Evolutionary conservation across 1,140 invertebrate species (phyloP).

Genomic region (Ceratosolen solmsi): DNA sequence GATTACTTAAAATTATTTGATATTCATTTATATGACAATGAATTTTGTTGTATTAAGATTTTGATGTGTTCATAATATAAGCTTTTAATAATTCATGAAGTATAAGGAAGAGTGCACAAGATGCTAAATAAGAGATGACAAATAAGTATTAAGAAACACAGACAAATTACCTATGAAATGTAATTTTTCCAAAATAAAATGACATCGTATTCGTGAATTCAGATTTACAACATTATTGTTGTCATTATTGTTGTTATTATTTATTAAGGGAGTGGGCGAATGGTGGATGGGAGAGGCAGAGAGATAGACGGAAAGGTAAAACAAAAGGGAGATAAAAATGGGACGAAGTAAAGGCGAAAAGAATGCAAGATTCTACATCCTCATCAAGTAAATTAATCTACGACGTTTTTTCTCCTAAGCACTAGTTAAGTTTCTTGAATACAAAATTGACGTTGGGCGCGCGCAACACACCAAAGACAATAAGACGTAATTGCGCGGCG

Average conservation of each 20-base stretch:
- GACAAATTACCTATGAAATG: constrained; percentile 4
- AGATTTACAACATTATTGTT: background rate
- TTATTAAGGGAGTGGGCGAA: no score
- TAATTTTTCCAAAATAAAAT: background rate
- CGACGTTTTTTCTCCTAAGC: constrained; percentile 20
- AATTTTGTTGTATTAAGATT: no score
- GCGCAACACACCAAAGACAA: constrained; percentile 32
- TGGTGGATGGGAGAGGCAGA: no score
- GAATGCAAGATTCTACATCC: constrained; percentile 52
- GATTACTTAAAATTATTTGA: no score
- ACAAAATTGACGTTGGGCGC: constrained; percentile 39
- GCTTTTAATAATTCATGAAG: background rate
- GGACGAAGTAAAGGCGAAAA: background rate
- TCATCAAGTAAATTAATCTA: constrained; percentile 49
- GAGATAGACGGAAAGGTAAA: no score
- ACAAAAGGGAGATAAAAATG: background rate
- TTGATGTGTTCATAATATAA: no score
- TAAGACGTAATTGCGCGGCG: constrained; percentile 43
- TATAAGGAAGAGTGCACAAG: background rate
- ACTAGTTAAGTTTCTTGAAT: constrained; percentile 48
- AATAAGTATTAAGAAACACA: background rate
- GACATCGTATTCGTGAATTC: background rate
- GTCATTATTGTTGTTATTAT: constrained; percentile 2
- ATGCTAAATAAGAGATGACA: background rate
- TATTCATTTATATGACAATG: no score